phyloP scores from a whole-genome alignment of 2,888 invertebrate genomes.

The Tiliacea citrago region DNA sequence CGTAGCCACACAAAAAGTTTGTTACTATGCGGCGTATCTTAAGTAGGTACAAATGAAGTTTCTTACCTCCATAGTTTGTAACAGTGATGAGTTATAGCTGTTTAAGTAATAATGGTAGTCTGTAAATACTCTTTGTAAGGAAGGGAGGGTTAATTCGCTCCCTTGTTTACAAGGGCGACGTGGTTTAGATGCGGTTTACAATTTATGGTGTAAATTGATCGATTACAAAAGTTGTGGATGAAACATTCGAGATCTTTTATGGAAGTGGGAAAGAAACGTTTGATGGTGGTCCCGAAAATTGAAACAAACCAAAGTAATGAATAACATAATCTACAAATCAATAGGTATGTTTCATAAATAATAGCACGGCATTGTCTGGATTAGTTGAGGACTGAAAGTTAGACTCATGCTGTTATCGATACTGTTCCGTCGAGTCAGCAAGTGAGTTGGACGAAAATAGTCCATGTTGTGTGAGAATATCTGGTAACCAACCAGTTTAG shows the following conservation, averaged over 20 bases:
- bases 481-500: background rate
- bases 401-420: background rate
- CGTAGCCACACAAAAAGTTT: background rate
- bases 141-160: conserved; percentile 44
- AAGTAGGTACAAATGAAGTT: conserved; percentile 46
- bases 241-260: conserved; percentile 2
- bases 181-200: conserved; percentile 34
- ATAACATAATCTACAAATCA: background rate
- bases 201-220: conserved; percentile 39
- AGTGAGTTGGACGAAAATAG: background rate
- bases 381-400: background rate
- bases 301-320: background rate
- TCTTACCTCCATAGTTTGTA: conserved; percentile 43
- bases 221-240: background rate
- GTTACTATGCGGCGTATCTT: background rate
- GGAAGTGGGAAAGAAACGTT: background rate
- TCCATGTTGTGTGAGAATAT: background rate
- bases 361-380: background rate
- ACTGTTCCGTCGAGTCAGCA: background rate
- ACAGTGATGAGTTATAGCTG: conserved; percentile 56
- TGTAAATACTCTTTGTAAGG: conserved; percentile 51
- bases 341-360: background rate
- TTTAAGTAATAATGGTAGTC: conserved; percentile 54
- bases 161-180: conserved; percentile 42
- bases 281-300: background rate